Conservation (phyloP, 2,797 vertebrate genomes). For the Allobates femoralis region DNA sequence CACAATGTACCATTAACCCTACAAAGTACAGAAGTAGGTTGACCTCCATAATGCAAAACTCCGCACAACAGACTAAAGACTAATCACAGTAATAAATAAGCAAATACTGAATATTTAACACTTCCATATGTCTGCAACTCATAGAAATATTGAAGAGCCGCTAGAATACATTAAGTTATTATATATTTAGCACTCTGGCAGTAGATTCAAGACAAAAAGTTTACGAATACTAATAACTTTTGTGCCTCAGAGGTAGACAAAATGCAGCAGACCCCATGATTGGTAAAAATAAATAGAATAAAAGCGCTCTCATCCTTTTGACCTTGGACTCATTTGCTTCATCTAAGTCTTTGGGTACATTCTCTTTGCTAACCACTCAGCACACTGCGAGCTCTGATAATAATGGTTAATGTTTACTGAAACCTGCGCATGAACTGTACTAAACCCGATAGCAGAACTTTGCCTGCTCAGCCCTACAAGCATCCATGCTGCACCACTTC, state of each 20-base stretch:
- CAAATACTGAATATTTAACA: background rate
- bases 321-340: conserved; percentile 83
- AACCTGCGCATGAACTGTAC: conserved; percentile 81
- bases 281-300: conserved; percentile 23
- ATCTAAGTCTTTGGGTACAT: conserved; percentile 73
- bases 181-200: background rate
- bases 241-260: background rate
- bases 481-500: conserved; percentile 69
- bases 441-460: conserved; percentile 71
- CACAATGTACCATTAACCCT: conserved; percentile 59
- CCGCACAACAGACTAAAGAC: background rate
- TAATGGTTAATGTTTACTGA: conserved; percentile 87
- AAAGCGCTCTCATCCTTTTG: conserved; percentile 74
- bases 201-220: background rate
- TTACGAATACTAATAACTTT: background rate
- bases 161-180: background rate
- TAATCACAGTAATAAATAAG: background rate
- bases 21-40: background rate
- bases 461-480: conserved; percentile 72
- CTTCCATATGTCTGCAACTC: background rate
- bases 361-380: conserved; percentile 80
- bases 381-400: conserved; percentile 79
- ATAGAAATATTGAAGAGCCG: background rate
- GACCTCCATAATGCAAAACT: background rate
- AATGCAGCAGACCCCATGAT: conserved; percentile 16